These are phyloP conservation scores for Mycetomoellerius zeteki DNA, from an alignment of 1,140 invertebrate genomes.

Conservation along the genomic window DNA sequence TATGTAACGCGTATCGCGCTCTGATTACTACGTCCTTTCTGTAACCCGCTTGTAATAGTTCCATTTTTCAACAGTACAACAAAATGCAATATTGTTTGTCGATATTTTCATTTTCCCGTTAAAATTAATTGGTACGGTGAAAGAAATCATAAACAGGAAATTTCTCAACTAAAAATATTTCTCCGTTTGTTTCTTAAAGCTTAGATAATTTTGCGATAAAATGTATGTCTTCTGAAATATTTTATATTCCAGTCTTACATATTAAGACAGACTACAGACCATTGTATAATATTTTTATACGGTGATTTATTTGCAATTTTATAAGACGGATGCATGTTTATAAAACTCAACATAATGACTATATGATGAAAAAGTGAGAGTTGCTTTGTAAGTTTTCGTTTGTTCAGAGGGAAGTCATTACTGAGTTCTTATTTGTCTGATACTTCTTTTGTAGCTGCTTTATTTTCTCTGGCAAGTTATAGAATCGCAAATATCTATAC, in stretches of 20 bases:
- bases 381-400: slow-evolving; percentile 39
- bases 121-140: background rate
- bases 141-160: slow-evolving; percentile 4
- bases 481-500: background rate
- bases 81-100: slow-evolving; percentile 40
- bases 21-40: slow-evolving; percentile 27
- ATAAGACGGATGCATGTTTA: background rate
- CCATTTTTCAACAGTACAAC: background rate
- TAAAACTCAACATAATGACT: slow-evolving; percentile 49
- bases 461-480: slow-evolving; percentile 26
- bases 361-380: slow-evolving; percentile 45
- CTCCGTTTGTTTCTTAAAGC: background rate
- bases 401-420: background rate
- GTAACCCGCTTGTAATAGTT: background rate
- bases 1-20: slow-evolving; percentile 45
- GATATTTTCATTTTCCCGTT: background rate
- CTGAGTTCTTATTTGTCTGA: background rate
- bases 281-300: slow-evolving; percentile 3
- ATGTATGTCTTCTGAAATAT: background rate
- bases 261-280: background rate
- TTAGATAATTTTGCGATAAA: background rate
- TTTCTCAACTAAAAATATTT: background rate
- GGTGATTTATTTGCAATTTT: slow-evolving; percentile 34
- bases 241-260: background rate
- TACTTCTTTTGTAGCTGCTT: slow-evolving; percentile 29